These are phyloP conservation scores for Siniperca obscura DNA, from an alignment of 2,797 vertebrate genomes.

Conservation along the genomic window DNA sequence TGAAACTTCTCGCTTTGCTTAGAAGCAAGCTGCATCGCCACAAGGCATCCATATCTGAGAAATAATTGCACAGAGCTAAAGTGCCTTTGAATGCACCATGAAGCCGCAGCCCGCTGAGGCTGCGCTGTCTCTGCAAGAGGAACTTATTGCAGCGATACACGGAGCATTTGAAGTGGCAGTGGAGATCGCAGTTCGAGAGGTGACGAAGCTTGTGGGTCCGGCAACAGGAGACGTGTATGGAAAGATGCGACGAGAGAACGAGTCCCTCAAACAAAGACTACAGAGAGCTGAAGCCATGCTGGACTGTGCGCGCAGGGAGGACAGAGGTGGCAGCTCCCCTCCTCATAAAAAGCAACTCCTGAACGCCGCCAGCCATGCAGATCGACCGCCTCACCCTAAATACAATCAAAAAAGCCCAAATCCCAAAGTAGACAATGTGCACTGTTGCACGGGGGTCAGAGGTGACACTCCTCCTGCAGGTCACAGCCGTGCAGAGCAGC, in stretches of 20 bases:
- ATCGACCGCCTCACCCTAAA: neutral
- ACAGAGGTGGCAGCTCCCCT: neutral
- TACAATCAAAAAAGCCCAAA: neutral
- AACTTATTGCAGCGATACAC: conserved; percentile 78
- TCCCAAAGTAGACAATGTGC: neutral
- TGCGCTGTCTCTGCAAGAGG: conserved; percentile 71
- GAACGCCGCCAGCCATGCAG: neutral
- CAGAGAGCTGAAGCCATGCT: conserved; percentile 70
- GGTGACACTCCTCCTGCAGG: neutral
- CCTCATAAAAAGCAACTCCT: neutral
- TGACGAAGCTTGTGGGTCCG: conserved; percentile 74
- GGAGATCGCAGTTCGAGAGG: conserved; percentile 80
- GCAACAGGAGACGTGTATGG: conserved; percentile 66
- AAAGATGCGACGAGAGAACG: conserved; percentile 78
- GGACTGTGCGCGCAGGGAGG: conserved; percentile 26
- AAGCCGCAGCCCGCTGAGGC: conserved; percentile 44
- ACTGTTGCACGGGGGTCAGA: neutral
- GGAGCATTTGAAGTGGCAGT: conserved; percentile 82
- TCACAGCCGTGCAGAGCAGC: neutral
- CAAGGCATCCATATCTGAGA: neutral
- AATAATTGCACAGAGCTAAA: rapidly evolving
- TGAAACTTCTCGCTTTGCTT: conserved; percentile 17
- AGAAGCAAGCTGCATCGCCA: neutral
- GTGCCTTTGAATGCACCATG: conserved; percentile 43
- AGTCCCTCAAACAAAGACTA: conserved; percentile 72